A percentile compares a stretch with the other conserved stretches of the same genome.
phyloP scores from a whole-genome alignment of 2,797 vertebrate species.

The Myotis myotis region DNA sequence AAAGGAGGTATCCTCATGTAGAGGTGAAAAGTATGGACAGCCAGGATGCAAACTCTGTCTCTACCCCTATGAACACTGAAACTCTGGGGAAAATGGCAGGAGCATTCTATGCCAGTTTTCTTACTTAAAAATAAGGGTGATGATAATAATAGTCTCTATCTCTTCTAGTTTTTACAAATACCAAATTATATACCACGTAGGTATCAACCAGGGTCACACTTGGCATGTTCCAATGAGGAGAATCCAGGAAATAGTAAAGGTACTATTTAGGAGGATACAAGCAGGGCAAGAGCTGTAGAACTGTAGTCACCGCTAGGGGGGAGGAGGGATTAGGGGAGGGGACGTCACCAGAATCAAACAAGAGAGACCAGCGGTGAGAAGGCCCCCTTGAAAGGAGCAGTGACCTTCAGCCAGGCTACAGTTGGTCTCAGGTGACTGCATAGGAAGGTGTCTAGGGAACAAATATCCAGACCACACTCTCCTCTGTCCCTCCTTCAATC shows the following conservation, averaged over 20 bases:
- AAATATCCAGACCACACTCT: neutral
- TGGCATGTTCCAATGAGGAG: neutral
- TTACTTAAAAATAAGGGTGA: neutral
- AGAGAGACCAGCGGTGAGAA: neutral
- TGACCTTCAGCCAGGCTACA: neutral
- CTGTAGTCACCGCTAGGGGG: neutral
- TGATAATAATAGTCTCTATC: neutral
- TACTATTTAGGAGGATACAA: neutral
- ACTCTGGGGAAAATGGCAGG: neutral
- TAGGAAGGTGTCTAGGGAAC: neutral
- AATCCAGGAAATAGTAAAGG: neutral
- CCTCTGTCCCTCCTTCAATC: neutral
- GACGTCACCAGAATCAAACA: neutral
- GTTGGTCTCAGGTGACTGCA: neutral
- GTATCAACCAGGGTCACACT: neutral
- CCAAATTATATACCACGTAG: neutral
- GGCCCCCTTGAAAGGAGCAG: neutral
- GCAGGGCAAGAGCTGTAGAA: neutral
- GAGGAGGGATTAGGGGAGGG: too few species aligned
- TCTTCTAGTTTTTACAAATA: constrained; percentile 4
- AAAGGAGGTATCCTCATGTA: neutral
- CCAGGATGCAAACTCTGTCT: neutral
- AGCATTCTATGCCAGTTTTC: neutral
- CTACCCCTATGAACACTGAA: neutral
- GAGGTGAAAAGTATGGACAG: neutral